Percentiles rank a stretch among this genome's conserved stretches.
Conservation (phyloP, 2,797 vertebrate species). For the Melanitta fusca region DNA sequence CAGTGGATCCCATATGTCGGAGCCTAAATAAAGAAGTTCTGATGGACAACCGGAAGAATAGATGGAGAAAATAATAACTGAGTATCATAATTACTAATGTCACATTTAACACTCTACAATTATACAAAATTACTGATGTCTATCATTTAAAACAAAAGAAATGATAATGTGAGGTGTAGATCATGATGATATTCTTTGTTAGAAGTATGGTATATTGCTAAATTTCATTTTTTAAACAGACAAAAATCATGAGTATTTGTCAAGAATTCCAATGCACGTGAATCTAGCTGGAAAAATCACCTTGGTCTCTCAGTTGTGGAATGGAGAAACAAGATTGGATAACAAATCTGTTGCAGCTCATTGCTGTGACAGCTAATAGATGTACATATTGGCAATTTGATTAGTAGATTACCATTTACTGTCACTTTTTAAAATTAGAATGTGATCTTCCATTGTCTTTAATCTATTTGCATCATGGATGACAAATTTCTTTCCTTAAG, state of each 20-base stretch:
- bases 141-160: not conserved
- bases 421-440: conserved; percentile 71
- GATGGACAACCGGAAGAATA: not conserved
- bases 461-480: conserved; percentile 67
- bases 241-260: not conserved
- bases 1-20: not conserved
- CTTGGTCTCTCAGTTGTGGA: conserved; percentile 46
- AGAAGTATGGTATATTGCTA: not conserved
- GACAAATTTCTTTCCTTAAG: conserved; percentile 70
- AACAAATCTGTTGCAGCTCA: conserved; percentile 47
- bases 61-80: not conserved
- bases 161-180: not conserved
- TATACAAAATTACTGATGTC: not conserved
- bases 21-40: not conserved
- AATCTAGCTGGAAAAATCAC: conserved; percentile 37
- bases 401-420: conserved; percentile 72
- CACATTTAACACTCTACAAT: not conserved
- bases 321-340: conserved; percentile 52
- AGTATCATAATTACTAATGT: not conserved
- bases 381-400: conserved; percentile 64
- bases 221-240: not conserved
- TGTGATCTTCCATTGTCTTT: conserved; percentile 69
- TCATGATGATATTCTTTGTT: not conserved
- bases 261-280: not conserved
- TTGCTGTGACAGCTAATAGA: conserved; percentile 67